Percentiles rank a stretch among this genome's conserved stretches.
These are phyloP conservation scores for Microhierax caerulescens DNA, from an alignment of 2,797 vertebrate genomes.

Conservation along the genomic window DNA sequence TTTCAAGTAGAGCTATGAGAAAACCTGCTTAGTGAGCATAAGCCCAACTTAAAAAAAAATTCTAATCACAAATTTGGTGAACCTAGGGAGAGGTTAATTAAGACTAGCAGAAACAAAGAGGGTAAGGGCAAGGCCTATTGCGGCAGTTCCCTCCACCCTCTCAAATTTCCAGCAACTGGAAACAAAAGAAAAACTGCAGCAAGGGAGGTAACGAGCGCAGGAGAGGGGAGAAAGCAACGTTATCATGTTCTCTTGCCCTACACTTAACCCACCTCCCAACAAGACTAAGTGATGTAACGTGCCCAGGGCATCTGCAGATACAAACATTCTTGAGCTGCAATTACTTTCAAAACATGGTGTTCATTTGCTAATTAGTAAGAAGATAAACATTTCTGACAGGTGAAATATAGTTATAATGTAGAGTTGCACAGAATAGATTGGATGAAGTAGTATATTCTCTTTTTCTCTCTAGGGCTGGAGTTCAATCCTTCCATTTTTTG, in stretches of 20 bases:
- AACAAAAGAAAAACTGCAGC: conserved; percentile 20
- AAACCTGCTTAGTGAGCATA: conserved; percentile 47
- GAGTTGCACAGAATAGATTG: neutral
- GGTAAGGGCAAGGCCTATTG: conserved; percentile 49
- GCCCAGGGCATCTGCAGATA: neutral
- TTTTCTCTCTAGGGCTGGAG: neutral
- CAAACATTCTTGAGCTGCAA: neutral
- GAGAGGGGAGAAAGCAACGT: neutral
- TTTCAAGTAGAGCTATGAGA: conserved; percentile 64
- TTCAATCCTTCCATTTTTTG: neutral
- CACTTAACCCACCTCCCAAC: neutral
- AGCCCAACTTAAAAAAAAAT: neutral
- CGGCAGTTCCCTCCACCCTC: neutral
- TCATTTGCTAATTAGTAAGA: neutral
- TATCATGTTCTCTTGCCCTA: neutral
- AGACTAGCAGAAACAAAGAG: conserved; percentile 62
- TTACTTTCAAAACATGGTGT: neutral
- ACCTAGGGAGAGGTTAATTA: conserved; percentile 53
- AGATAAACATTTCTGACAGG: neutral
- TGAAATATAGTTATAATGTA: neutral
- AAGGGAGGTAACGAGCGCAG: neutral
- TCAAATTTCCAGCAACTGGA: conserved; percentile 1
- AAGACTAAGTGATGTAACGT: neutral
- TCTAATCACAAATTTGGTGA: conserved; percentile 62
- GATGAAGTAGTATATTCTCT: neutral